Percentiles rank a stretch among this genome's conserved stretches.
Evolutionary conservation across 2,888 invertebrate genomes (phyloP).

Genomic region (Mycalesis mineus): DNA sequence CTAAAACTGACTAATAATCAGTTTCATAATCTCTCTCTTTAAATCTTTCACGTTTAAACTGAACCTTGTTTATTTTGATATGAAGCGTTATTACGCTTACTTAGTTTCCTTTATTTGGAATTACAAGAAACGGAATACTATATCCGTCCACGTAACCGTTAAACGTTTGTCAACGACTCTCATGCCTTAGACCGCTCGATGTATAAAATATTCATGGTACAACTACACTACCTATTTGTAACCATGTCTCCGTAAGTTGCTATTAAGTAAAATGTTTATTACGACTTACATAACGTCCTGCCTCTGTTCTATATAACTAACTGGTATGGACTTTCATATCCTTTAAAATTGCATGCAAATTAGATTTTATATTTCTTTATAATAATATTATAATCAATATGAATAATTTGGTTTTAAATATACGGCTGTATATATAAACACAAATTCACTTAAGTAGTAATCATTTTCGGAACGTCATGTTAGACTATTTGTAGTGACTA

Average conservation of each 20-base stretch:
- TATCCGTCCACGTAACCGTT: background rate
- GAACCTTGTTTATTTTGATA: background rate
- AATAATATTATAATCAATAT: no score
- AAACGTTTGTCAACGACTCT: constrained; percentile 24
- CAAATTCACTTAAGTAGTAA: no score
- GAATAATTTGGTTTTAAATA: no score
- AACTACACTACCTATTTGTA: constrained; percentile 42
- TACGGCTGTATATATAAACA: no score
- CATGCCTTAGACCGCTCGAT: constrained; percentile 29
- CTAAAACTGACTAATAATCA: no score
- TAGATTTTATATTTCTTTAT: no score
- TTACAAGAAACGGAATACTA: background rate
- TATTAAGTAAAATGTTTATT: constrained; percentile 44
- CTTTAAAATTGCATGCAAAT: background rate
- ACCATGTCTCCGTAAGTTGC: constrained; percentile 44
- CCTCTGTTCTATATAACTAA: constrained; percentile 6
- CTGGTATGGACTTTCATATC: constrained; percentile 2
- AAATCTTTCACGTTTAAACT: background rate
- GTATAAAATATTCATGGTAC: constrained; percentile 54
- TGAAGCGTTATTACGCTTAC: background rate
- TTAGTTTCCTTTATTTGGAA: background rate
- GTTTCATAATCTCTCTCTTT: no score
- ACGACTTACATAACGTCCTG: constrained; percentile 30
- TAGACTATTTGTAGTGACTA: no score
- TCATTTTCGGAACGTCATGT: no score